phyloP scores from a whole-genome alignment of 2,113 vertebrate genomes.

The Malurus cyaneus region DNA sequence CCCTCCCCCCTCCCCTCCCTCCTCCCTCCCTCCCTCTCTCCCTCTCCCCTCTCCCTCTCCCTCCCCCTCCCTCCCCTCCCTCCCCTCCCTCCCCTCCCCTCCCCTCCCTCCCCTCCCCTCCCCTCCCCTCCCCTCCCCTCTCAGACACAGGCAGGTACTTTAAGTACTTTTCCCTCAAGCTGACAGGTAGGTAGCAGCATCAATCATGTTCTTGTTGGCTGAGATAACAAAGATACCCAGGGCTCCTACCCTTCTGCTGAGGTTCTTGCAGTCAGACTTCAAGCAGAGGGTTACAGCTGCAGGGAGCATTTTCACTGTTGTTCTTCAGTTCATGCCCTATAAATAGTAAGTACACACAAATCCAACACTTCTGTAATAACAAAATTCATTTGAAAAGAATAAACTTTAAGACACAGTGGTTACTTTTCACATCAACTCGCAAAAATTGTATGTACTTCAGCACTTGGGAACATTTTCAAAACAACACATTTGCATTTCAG shows the following conservation, averaged over 20 bases:
- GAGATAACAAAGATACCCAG: background rate
- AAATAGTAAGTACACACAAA: background rate
- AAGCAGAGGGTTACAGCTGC: background rate
- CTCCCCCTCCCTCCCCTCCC: no score
- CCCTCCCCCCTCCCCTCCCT: no score
- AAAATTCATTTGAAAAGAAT: background rate
- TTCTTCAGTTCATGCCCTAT: background rate
- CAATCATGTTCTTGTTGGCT: background rate
- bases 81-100: no score
- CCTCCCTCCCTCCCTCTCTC: no score
- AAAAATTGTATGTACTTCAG: background rate
- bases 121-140: no score
- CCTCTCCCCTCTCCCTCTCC: no score
- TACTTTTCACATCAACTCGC: background rate
- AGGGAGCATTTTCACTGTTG: background rate
- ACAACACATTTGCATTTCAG: background rate
- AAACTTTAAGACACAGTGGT: background rate
- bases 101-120: no score
- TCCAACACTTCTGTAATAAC: background rate
- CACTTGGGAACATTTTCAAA: background rate
- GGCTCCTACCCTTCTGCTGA: background rate
- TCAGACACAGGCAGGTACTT: no score
- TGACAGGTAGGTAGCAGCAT: background rate
- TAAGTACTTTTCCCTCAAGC: background rate
- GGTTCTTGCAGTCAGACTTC: background rate